These are phyloP conservation scores for Rissa tridactyla DNA, from an alignment of 2,113 vertebrate species.

Conservation along the genomic window DNA sequence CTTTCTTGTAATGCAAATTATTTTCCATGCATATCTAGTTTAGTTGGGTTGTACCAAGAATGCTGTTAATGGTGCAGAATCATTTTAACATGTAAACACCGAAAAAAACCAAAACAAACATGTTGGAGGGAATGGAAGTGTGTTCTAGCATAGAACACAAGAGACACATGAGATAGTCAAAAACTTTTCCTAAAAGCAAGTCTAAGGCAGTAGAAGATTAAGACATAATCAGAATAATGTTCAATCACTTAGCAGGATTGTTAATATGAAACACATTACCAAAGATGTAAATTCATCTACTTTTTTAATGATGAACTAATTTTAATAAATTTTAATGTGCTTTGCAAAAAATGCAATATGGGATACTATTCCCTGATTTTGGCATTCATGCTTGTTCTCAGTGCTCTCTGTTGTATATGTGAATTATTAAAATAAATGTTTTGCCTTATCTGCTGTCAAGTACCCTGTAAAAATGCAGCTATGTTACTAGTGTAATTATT, in stretches of 20 bases:
- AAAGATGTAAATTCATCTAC: neutral
- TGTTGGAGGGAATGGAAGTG: neutral
- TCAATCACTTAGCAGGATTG: neutral
- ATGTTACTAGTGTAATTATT: neutral
- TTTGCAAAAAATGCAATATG: neutral
- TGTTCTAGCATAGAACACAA: neutral
- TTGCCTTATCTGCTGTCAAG: neutral
- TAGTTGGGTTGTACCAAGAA: neutral
- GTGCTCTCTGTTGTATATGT: neutral
- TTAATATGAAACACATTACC: neutral
- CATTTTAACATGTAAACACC: neutral
- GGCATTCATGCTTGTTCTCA: neutral
- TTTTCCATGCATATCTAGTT: neutral
- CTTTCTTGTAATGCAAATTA: neutral
- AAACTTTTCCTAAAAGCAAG: neutral
- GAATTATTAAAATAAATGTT: neutral
- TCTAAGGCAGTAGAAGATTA: neutral
- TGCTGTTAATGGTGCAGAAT: neutral
- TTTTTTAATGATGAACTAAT: neutral
- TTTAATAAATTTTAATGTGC: neutral
- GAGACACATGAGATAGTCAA: neutral
- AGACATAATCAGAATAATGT: neutral
- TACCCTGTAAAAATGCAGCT: neutral
- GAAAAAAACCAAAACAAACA: too few relatives aligned
- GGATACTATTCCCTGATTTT: neutral